Evolutionary conservation across 2,113 vertebrate species (phyloP), one percentile per base, ranked within the genome.

Genomic region (Sturnira hondurensis): DNA sequence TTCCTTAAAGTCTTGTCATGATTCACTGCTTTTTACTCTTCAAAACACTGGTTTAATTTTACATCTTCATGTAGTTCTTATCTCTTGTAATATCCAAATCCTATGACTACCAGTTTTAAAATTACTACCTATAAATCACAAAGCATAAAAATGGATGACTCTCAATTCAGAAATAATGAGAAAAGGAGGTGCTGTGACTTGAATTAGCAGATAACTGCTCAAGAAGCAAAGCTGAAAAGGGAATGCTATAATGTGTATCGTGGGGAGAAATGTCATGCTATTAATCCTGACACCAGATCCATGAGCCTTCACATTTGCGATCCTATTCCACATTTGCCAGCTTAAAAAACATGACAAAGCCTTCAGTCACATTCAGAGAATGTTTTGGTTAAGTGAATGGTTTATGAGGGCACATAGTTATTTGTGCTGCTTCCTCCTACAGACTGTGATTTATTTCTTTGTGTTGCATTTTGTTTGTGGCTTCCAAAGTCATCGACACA

Each of bases 1-100:
- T 93, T 38, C 52, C 16, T 80, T 78, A 33, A 24, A 80, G 22
- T 65, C 20, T 67, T 88, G 58, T 14, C 36, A 90, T 45, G 45
- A 84, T 83, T 90, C 78, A 86, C 2, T 56, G 19, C 4, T 74
- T 89, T 95, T 97, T 76, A 90, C 8, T 93, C 3, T 83, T 8
- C 26, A 61, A 93, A 96, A 91, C 88, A 33, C 14, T 73, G 20
- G 33, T 74, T 90, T 92, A 63, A 90, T 81, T 97, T 87, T 86
- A 89, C 6, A 83, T 26, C 28, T 17, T 84, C 16, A 87, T 47
- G 20, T 63, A 68, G 58, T 67, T 77, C 31, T 84, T 70, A 67
- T 36, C 50, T 94, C 52, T 86, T 93, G 0, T 56, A 83, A 89
- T 81, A 94, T 61, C 14, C 17, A 92, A 86, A 70, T 93, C 76